Base-by-base conservation (phyloP, 2,113 vertebrate genomes). In the Condylura cristata region DNA sequence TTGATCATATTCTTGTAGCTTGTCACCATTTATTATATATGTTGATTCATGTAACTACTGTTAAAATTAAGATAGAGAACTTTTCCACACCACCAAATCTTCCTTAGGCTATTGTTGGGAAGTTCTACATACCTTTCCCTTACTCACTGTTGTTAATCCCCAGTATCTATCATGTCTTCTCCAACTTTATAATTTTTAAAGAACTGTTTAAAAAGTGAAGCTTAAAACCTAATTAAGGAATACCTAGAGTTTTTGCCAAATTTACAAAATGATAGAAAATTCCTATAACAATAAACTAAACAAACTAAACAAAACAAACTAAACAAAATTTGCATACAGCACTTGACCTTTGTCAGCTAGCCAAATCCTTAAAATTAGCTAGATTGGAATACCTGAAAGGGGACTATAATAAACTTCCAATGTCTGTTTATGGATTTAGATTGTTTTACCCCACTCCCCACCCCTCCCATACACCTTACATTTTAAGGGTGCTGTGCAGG, bases 101-200 rank as follows among this genome's bases (percentile, higher is more conserved):
- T 53, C 24, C 37, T 53, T 72, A 4, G 58, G 5, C 26, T 70
- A n/a, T 8, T 34, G 18, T 4, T 37, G 58, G 46, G 41, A 28
- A 63, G 32, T 1, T 37, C 37, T 60, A 18, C 32, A 30, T 32
- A 51, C 32, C 46, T 28, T n/a, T 65, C 71, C 5, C 18, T 4
- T 82, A 7, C 58, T 24, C 46, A 32, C 44, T 5, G 16, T 82
- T 11, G 22, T 58, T 81, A 79, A 61, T 41, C 34, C 32, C 32
- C 37, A 8, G 86, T 34, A 74, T 34, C 44, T 79, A 71, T 70
- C 48, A 41, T 72, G 63, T 86, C 53, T 34, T 86, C 51, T 71
- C 28, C 56, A 80, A n/a, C 53, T 70, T 10, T 86, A 39, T 76
- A 34, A 80, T 65, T 70, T 92, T 82, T 63, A 89, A 95, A 79